Evolutionary conservation across 2,797 vertebrate species (phyloP).

Genomic region (Euphonia xanthogaster): DNA sequence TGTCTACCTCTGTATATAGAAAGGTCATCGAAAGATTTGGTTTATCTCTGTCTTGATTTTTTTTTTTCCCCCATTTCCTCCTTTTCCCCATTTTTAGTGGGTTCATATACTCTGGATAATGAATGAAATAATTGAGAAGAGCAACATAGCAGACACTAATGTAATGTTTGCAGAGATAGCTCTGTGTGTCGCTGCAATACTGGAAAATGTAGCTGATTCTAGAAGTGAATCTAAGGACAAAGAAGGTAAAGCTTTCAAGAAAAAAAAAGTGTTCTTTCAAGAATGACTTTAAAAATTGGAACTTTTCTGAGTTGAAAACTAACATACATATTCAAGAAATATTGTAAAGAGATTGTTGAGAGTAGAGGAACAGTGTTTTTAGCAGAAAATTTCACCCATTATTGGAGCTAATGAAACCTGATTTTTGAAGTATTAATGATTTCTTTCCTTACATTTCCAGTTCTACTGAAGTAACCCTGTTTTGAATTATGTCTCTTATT

Average conservation of each 20-base stretch:
- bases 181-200: constrained; percentile 73
- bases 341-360: not conserved
- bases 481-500: not conserved
- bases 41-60: not conserved
- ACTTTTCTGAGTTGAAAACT: not conserved
- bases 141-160: constrained; percentile 72
- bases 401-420: not conserved
- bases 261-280: not conserved
- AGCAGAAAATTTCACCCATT: not conserved
- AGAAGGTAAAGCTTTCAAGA: constrained; percentile 69
- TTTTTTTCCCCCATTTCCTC: not conserved
- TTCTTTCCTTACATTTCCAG: not conserved
- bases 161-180: constrained; percentile 83
- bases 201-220: constrained; percentile 80
- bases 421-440: not conserved
- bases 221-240: constrained; percentile 41
- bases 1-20: not conserved
- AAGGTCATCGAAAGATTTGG: not conserved
- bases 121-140: constrained; percentile 82
- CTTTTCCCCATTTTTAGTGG: constrained; percentile 78
- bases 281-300: not conserved
- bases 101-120: constrained; percentile 83
- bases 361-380: not conserved
- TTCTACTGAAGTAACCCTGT: not conserved
- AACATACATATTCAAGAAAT: not conserved